Percentiles rank a stretch among this genome's conserved stretches.
Conservation (phyloP, 2,797 vertebrate genomes). For the Chelmon rostratus region DNA sequence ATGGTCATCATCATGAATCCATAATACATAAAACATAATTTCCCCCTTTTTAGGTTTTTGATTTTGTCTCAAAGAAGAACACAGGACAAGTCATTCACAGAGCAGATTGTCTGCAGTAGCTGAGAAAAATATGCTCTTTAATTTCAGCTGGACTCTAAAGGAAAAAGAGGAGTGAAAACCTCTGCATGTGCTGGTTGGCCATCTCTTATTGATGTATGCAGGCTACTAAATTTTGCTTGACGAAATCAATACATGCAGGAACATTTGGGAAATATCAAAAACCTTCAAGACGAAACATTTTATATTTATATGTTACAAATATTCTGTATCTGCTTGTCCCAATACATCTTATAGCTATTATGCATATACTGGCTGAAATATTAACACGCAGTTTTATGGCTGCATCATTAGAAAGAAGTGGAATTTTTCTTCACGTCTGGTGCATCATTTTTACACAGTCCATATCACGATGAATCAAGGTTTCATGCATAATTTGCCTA, state of each 20-base stretch:
- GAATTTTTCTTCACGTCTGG: background rate
- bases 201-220: background rate
- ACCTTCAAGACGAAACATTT: background rate
- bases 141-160: background rate
- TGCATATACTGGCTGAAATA: conserved; percentile 10
- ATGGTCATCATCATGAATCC: background rate
- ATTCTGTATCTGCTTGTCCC: conserved; percentile 4
- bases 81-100: background rate
- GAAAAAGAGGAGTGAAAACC: background rate
- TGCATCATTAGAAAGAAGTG: conserved; percentile 27
- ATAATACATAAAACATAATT: background rate
- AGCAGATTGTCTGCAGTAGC: background rate
- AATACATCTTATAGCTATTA: conserved; percentile 1
- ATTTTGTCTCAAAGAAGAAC: background rate
- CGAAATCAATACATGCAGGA: background rate
- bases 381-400: conserved; percentile 7
- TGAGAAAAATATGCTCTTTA: background rate
- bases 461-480: conserved; percentile 20
- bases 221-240: background rate
- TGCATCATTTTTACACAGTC: conserved; percentile 5
- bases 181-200: background rate
- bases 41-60: background rate
- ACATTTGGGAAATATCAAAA: background rate
- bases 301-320: background rate
- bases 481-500: conserved; percentile 23